These are phyloP conservation scores for Myotis brandtii DNA, from an alignment of 2,113 vertebrate genomes.

Conservation along the genomic window DNA sequence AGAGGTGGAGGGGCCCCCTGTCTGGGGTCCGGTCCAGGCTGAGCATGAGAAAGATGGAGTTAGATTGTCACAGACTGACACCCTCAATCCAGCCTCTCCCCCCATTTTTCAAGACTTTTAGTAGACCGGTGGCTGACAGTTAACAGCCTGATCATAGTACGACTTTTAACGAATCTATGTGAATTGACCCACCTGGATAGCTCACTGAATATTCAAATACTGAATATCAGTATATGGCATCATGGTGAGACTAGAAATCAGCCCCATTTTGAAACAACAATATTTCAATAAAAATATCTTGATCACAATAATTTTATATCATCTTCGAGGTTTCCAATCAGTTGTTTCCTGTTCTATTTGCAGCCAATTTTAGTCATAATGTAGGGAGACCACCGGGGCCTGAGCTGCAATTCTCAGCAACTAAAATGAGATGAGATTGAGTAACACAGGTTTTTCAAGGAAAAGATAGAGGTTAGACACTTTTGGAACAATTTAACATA, in stretches of 20 bases:
- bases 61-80: accelerated
- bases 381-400: background rate
- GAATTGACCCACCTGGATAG: background rate
- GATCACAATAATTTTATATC: background rate
- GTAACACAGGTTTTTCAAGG: conserved; percentile 24
- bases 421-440: background rate
- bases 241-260: background rate
- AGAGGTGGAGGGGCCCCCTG: background rate
- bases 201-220: background rate
- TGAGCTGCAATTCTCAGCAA: background rate
- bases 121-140: background rate
- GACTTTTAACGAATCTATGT: background rate
- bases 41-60: background rate
- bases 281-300: conserved; percentile 29
- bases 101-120: background rate
- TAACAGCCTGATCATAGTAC: background rate
- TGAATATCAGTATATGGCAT: background rate
- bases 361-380: background rate
- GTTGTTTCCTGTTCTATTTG: background rate
- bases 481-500: background rate
- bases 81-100: background rate
- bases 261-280: background rate
- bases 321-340: background rate
- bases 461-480: background rate
- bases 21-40: background rate